Conservation (phyloP, 2,113 vertebrate genomes). For the Gymnogyps californianus region DNA sequence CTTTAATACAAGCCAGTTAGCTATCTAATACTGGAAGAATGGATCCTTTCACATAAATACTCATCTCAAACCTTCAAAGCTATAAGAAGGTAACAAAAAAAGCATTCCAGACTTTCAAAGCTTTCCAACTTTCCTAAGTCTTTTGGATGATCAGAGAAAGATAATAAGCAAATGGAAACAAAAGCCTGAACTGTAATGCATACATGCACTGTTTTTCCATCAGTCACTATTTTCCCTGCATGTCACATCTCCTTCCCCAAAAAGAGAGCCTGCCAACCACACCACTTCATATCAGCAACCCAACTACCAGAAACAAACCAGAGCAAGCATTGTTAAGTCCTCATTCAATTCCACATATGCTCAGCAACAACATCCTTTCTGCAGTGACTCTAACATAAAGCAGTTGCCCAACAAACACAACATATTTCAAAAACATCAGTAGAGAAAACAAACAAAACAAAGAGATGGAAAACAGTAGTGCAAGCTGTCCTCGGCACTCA, state of each 20-base stretch:
- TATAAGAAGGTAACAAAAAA: neutral
- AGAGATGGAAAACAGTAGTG: neutral
- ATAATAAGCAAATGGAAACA: neutral
- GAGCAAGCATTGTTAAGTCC: neutral
- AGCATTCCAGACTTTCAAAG: neutral
- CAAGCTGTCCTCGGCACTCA: neutral
- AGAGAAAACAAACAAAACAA: neutral
- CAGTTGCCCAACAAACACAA: neutral
- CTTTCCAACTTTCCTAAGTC: neutral
- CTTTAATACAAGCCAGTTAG: neutral
- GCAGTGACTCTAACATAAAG: neutral
- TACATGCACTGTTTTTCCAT: neutral
- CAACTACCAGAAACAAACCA: neutral
- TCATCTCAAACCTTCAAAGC: neutral
- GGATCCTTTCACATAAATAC: neutral
- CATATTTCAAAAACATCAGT: neutral
- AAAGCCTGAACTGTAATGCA: neutral
- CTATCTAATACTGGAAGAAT: neutral
- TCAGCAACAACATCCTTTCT: neutral
- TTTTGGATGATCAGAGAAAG: neutral
- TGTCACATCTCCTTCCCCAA: neutral
- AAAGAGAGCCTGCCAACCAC: neutral
- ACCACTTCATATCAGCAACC: neutral
- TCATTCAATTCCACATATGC: neutral
- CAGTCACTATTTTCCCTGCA: neutral